Conservation (phyloP, 2,888 invertebrate species). For the Epirrhoe alternata region DNA sequence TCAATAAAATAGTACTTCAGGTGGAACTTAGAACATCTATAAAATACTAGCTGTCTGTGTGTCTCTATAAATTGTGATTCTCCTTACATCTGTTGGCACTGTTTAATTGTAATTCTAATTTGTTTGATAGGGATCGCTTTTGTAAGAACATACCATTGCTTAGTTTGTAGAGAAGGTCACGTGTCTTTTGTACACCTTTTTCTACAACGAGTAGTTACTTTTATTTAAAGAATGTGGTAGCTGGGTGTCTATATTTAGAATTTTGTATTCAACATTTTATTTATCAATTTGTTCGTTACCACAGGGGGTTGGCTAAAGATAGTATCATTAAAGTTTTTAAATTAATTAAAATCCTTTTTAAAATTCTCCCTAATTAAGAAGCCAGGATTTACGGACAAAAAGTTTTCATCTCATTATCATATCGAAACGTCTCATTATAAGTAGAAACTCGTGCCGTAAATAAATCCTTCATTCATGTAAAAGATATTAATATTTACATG, state of each 20-base stretch:
- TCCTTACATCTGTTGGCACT: slow-evolving; percentile 38
- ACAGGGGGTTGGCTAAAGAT: not conserved
- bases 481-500: slow-evolving; percentile 49
- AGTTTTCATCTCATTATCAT: slow-evolving; percentile 18
- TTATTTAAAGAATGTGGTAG: not conserved
- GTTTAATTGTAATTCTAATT: slow-evolving; percentile 40
- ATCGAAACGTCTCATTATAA: slow-evolving; percentile 29
- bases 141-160: slow-evolving; percentile 22
- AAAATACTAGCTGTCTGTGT: slow-evolving; percentile 26
- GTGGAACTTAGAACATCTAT: slow-evolving; percentile 40
- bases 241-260: not conserved
- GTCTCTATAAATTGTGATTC: slow-evolving; percentile 55
- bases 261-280: not conserved
- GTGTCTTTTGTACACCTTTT: slow-evolving; percentile 6
- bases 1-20: slow-evolving; percentile 50
- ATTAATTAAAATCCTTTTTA: not conserved
- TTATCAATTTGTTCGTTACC: not conserved
- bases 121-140: slow-evolving; percentile 34
- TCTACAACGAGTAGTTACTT: not conserved
- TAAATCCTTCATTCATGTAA: slow-evolving; percentile 35
- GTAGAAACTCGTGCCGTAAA: slow-evolving; percentile 30
- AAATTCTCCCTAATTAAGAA: slow-evolving; percentile 22
- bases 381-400: slow-evolving; percentile 15
- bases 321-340: not conserved
- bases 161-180: slow-evolving; percentile 19